Evolutionary conservation across 1,140 invertebrate species (phyloP).

Genomic region (Tetramorium alpestre): DNA sequence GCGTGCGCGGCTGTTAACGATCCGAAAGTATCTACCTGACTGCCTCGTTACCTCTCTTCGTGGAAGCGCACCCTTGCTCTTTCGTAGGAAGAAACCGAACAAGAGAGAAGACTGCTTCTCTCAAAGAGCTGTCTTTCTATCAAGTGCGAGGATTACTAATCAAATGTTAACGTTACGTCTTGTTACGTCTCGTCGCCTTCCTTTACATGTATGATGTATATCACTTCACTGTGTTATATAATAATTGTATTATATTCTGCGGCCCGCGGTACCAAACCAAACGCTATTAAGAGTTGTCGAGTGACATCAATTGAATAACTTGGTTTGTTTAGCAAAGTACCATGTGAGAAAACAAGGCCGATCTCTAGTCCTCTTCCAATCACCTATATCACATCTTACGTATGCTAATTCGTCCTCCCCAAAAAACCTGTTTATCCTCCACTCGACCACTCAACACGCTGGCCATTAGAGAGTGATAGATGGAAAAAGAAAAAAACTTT

Average conservation of each 20-base stretch:
- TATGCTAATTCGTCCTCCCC: neutral
- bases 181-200: neutral
- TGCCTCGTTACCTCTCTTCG: slow-evolving; percentile 64
- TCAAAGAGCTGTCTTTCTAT: neutral
- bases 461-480: neutral
- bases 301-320: slow-evolving; percentile 1
- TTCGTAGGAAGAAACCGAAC: slow-evolving; percentile 50
- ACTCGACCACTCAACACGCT: neutral
- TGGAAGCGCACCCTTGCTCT: slow-evolving; percentile 54
- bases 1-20: slow-evolving; percentile 43
- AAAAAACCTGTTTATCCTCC: slow-evolving; percentile 20
- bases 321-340: neutral
- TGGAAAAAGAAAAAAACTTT: slow-evolving; percentile 10
- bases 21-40: slow-evolving; percentile 50
- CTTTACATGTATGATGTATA: neutral
- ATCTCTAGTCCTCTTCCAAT: neutral
- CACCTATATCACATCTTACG: neutral
- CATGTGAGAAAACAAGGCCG: neutral
- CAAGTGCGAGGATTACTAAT: neutral
- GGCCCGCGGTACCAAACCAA: neutral
- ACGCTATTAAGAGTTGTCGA: neutral
- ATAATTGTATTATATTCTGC: slow-evolving; percentile 3
- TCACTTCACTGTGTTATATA: slow-evolving; percentile 13
- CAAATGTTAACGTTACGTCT: slow-evolving; percentile 8
- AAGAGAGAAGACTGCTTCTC: neutral